Conservation (phyloP, 1,140 invertebrate genomes). For the Radopholus similis region DNA sequence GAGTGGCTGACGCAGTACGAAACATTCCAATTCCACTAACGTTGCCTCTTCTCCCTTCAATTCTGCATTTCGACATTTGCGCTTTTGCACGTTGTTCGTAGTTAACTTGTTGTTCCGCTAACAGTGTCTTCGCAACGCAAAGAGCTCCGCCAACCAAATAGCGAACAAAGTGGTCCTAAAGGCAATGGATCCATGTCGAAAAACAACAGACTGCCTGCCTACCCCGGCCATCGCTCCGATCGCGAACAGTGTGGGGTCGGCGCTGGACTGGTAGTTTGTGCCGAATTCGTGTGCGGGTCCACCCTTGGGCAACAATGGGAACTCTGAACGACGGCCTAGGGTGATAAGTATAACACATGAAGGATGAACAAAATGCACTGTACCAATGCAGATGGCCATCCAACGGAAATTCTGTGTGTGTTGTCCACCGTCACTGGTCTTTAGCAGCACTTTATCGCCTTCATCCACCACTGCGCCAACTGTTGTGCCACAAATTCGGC, state of each 20-base stretch:
- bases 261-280: conserved; percentile 21
- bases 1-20: background rate
- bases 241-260: conserved; percentile 38
- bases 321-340: conserved; percentile 42
- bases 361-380: no score
- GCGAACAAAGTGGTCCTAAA: conserved; percentile 49
- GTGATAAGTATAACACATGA: no score
- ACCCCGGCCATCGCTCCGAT: conserved; percentile 48
- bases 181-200: background rate
- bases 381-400: conserved; percentile 17
- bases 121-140: conserved; percentile 42
- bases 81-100: background rate
- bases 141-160: conserved; percentile 53
- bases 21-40: background rate
- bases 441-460: background rate
- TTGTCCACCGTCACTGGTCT: background rate
- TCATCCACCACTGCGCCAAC: background rate
- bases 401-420: conserved; percentile 15
- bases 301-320: conserved; percentile 14
- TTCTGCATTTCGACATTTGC: background rate
- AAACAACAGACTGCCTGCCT: background rate
- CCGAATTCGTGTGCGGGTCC: conserved; percentile 29
- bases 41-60: background rate
- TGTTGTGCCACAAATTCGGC: conserved; percentile 12
- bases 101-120: background rate